These are phyloP conservation scores for Diogma glabrata DNA, from an alignment of 2,888 invertebrate species.

Conservation along the genomic window DNA sequence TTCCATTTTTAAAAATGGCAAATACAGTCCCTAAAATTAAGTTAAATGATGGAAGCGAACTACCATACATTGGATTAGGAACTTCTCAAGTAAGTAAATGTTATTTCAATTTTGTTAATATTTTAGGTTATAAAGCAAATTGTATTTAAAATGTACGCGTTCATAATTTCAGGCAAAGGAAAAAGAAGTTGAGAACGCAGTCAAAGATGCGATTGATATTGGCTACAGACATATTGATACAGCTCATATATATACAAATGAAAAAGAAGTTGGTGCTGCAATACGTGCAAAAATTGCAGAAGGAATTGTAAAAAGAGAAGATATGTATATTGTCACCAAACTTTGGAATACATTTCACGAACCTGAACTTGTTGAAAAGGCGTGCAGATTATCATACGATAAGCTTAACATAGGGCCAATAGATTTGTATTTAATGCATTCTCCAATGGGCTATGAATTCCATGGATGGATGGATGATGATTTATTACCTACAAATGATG, in stretches of 20 bases:
- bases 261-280: conserved; percentile 55
- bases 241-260: conserved; percentile 55
- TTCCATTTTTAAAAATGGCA: neutral
- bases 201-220: conserved; percentile 57
- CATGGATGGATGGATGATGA: conserved; percentile 29
- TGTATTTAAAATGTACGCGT: too few relatives aligned
- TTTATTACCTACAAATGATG: conserved; percentile 20
- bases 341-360: conserved; percentile 42
- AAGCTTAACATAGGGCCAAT: conserved; percentile 59
- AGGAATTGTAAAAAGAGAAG: conserved; percentile 53
- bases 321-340: conserved; percentile 51
- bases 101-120: too few relatives aligned
- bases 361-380: conserved; percentile 50
- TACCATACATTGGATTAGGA: conserved; percentile 51
- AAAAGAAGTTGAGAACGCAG: conserved; percentile 50
- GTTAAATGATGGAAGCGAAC: conserved; percentile 44
- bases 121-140: too few relatives aligned
- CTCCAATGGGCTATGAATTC: conserved; percentile 63
- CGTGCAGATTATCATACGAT: conserved; percentile 48
- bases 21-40: conserved; percentile 32
- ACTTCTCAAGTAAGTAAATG: conserved; percentile 43
- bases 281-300: conserved; percentile 48
- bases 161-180: conserved; percentile 48
- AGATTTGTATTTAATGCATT: conserved; percentile 71
- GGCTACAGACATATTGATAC: conserved; percentile 62